phyloP scores from a whole-genome alignment of 2,888 invertebrate species.

The Eristalis arbustorum region DNA sequence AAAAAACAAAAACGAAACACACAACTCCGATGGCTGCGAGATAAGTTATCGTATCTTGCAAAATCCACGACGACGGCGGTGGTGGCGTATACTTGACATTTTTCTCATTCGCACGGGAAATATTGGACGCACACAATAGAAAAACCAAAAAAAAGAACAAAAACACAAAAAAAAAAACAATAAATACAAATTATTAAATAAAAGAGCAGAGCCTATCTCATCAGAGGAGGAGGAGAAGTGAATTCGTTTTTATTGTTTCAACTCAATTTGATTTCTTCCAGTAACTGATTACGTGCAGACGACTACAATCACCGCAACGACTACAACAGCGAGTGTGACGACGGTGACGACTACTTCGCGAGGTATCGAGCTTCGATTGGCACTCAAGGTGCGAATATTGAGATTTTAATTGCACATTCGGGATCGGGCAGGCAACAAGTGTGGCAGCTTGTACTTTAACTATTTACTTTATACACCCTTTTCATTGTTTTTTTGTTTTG shows the following conservation, averaged over 20 bases:
- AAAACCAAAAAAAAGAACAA: constrained; percentile 1
- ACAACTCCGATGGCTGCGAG: constrained; percentile 23
- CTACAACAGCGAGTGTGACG: constrained; percentile 1
- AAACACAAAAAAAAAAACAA: not conserved
- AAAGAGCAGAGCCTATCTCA: not conserved
- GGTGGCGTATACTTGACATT: constrained; percentile 63
- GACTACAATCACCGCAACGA: constrained; percentile 2
- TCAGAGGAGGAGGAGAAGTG: not conserved
- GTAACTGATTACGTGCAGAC: constrained; percentile 32
- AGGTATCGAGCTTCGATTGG: constrained; percentile 55
- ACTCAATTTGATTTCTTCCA: constrained; percentile 52
- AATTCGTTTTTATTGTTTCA: constrained; percentile 25
- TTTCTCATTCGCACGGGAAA: constrained; percentile 14
- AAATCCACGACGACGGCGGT: constrained; percentile 55
- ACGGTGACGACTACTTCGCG: constrained; percentile 1
- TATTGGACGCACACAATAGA: not conserved
- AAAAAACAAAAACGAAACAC: not conserved
- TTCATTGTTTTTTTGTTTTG: constrained; percentile 1
- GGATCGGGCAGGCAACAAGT: constrained; percentile 64
- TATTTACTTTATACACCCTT: constrained; percentile 47
- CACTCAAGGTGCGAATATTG: constrained; percentile 66
- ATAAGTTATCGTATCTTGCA: constrained; percentile 50
- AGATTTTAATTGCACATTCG: constrained; percentile 64
- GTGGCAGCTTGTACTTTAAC: constrained; percentile 42
- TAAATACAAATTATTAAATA: not conserved